These are phyloP conservation scores for Polymixis lichenea DNA, from an alignment of 2,888 invertebrate species.

Conservation along the genomic window DNA sequence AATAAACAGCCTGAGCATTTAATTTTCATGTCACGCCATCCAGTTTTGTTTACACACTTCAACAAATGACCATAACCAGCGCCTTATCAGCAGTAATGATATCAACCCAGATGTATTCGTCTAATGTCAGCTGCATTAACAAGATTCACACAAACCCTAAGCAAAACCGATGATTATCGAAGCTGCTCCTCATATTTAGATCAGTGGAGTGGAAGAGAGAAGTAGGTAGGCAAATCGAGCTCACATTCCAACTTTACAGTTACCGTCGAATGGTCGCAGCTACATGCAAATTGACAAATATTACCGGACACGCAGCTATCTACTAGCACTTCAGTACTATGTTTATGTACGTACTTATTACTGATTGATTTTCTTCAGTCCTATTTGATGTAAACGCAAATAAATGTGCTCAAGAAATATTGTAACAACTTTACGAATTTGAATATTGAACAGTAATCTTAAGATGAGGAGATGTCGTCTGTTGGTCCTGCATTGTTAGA, in stretches of 20 bases:
- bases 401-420: neutral
- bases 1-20: neutral
- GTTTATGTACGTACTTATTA: slow-evolving; percentile 34
- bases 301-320: slow-evolving; percentile 68
- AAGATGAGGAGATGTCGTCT: neutral
- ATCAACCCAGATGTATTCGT: slow-evolving; percentile 22
- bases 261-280: slow-evolving; percentile 70
- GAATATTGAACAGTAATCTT: slow-evolving; percentile 3
- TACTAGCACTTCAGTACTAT: slow-evolving; percentile 30
- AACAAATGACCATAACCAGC: slow-evolving; percentile 4
- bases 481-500: no score
- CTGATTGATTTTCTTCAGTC: slow-evolving; percentile 13
- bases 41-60: neutral
- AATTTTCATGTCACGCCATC: neutral
- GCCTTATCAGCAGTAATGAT: slow-evolving; percentile 8
- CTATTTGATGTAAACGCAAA: neutral
- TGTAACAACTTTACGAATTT: neutral
- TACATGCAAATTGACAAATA: slow-evolving; percentile 87
- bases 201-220: slow-evolving; percentile 75
- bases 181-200: slow-evolving; percentile 71
- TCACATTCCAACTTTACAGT: slow-evolving; percentile 85
- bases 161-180: slow-evolving; percentile 65
- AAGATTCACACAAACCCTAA: slow-evolving; percentile 44
- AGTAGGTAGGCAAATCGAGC: slow-evolving; percentile 76
- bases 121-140: slow-evolving; percentile 30